Evolutionary conservation across 1,140 invertebrate genomes (phyloP).

Genomic region (Nasonia giraulti): DNA sequence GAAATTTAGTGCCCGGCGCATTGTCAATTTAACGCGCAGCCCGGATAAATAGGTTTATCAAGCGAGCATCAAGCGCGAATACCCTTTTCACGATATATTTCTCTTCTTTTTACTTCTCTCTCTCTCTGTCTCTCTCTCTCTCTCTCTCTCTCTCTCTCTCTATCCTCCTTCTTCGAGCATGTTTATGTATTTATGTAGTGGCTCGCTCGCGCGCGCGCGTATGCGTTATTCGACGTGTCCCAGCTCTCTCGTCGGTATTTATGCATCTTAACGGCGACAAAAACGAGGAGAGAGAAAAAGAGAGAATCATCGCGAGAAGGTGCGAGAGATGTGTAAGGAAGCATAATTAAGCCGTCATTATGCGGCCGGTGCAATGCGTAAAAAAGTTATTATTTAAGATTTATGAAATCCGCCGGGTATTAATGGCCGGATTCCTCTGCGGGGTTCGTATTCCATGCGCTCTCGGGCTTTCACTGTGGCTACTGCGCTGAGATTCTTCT

Average conservation of each 20-base stretch:
- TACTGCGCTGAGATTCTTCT: neutral
- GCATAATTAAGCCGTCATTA: slow-evolving; percentile 65
- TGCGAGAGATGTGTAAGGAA: slow-evolving; percentile 38
- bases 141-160: too few species aligned
- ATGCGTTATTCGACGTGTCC: neutral
- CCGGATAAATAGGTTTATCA: neutral
- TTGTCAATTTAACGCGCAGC: neutral
- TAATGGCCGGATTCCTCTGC: slow-evolving; percentile 60
- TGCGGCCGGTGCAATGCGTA: slow-evolving; percentile 60
- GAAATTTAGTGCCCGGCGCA: neutral
- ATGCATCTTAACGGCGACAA: slow-evolving; percentile 55
- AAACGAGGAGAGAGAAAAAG: slow-evolving; percentile 26
- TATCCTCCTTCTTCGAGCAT: slow-evolving; percentile 36
- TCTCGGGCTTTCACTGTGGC: slow-evolving; percentile 18
- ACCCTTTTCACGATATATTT: slow-evolving; percentile 11
- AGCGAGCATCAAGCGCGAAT: neutral
- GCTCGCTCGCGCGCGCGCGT: slow-evolving; percentile 54
- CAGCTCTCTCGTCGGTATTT: slow-evolving; percentile 51
- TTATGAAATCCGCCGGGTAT: slow-evolving; percentile 63
- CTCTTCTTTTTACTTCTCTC: slow-evolving; percentile 35
- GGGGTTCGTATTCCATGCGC: slow-evolving; percentile 23
- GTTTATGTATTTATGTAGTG: slow-evolving; percentile 68
- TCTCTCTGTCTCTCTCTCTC: too few species aligned
- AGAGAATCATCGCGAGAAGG: slow-evolving; percentile 9
- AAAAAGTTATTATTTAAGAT: slow-evolving; percentile 64